Evolutionary conservation across 2,113 vertebrate genomes (phyloP).

Genomic region (Megalops atlanticus): DNA sequence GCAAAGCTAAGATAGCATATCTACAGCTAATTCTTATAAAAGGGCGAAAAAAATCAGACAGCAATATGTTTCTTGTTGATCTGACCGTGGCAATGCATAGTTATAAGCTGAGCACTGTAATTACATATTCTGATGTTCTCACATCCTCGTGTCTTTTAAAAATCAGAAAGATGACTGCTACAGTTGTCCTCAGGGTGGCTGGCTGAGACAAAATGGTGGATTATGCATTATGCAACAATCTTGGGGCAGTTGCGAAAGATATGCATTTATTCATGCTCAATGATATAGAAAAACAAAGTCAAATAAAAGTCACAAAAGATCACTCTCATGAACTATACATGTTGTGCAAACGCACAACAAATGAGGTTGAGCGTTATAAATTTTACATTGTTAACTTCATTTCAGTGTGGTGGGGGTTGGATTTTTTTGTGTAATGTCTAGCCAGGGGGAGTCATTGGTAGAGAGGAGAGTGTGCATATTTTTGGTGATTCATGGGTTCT

Average conservation of each 20-base stretch:
- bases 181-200: not conserved
- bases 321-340: not conserved
- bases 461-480: no score
- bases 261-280: not conserved
- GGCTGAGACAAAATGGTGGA: not conserved
- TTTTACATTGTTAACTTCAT: not conserved
- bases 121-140: not conserved
- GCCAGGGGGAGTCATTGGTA: not conserved
- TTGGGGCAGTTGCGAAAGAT: not conserved
- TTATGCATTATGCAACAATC: conserved; percentile 1
- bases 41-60: not conserved
- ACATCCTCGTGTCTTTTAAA: not conserved
- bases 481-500: not conserved
- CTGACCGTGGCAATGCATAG: no score
- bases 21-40: not conserved
- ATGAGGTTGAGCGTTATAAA: not conserved
- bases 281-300: not conserved
- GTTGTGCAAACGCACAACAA: not conserved
- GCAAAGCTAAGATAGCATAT: not conserved
- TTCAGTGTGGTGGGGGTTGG: not conserved
- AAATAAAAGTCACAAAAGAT: not conserved
- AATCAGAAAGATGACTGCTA: not conserved
- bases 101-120: no score
- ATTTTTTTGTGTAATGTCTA: not conserved
- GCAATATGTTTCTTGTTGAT: not conserved